These are phyloP conservation scores for Dicycla oo DNA, from an alignment of 2,888 invertebrate genomes.

Conservation along the genomic window DNA sequence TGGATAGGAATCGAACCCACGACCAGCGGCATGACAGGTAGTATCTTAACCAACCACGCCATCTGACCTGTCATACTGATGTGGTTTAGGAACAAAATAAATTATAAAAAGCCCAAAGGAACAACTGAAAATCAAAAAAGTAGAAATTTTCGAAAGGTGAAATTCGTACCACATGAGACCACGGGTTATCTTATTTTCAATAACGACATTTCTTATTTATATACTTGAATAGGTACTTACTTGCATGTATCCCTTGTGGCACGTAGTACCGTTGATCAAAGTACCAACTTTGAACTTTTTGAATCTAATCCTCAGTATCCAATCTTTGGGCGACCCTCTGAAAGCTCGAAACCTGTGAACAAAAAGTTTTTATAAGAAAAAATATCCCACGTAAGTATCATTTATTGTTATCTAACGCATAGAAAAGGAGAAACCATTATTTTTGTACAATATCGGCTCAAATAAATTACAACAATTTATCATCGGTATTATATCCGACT, in stretches of 20 bases:
- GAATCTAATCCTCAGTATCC: constrained; percentile 96
- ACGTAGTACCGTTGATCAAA: constrained; percentile 96
- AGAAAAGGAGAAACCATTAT: constrained; percentile 40
- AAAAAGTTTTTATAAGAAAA: constrained; percentile 20
- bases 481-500: constrained; percentile 46
- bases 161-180: too few species aligned
- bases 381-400: constrained; percentile 16
- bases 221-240: constrained; percentile 81
- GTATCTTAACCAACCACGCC: too few species aligned
- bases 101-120: too few species aligned
- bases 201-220: background rate
- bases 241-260: constrained; percentile 97
- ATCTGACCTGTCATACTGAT: too few species aligned
- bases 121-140: too few species aligned
- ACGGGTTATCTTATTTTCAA: background rate
- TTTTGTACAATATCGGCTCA: constrained; percentile 42
- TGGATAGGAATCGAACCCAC: too few species aligned
- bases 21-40: too few species aligned
- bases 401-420: constrained; percentile 32
- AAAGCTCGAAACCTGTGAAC: constrained; percentile 94
- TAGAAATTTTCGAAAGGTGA: too few species aligned
- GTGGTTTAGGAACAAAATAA: too few species aligned
- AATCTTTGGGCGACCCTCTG: constrained; percentile 96
- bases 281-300: constrained; percentile 98
- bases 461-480: constrained; percentile 60